Percentiles rank a stretch among this genome's conserved stretches.
Evolutionary conservation across 2,888 invertebrate species (phyloP).

Genomic region (Drosophila austrosaltans): DNA sequence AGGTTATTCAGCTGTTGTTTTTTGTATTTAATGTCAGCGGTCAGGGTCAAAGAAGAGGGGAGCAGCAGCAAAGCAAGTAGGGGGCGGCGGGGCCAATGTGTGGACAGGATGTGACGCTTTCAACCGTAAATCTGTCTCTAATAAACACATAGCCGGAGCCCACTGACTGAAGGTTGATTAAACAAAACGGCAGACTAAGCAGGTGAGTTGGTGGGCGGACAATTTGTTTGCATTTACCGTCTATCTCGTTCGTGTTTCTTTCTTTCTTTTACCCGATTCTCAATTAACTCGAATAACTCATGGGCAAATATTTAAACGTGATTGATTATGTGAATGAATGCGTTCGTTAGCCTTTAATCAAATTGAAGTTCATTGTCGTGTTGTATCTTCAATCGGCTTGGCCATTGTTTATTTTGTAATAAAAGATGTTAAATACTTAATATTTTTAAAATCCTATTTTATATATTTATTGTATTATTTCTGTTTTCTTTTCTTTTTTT

Average conservation of each 20-base stretch:
- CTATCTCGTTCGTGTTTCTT: constrained; percentile 1
- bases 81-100: constrained; percentile 15
- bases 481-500: constrained; percentile 5
- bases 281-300: constrained; percentile 36
- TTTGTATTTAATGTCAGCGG: constrained; percentile 57
- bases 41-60: constrained; percentile 47
- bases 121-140: constrained; percentile 57
- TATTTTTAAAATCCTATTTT: constrained; percentile 22
- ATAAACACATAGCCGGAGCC: constrained; percentile 44
- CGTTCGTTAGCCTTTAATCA: constrained; percentile 64
- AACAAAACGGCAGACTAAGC: constrained; percentile 58
- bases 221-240: constrained; percentile 38
- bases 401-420: constrained; percentile 41
- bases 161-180: constrained; percentile 57
- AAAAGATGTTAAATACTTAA: constrained; percentile 13
- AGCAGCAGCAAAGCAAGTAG: constrained; percentile 11
- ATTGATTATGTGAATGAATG: constrained; percentile 55
- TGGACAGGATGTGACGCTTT: constrained; percentile 72
- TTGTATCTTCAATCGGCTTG: constrained; percentile 41
- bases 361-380: constrained; percentile 41
- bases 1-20: constrained; percentile 50
- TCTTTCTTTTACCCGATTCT: neutral
- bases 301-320: constrained; percentile 30
- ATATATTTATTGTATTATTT: neutral
- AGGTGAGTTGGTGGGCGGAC: constrained; percentile 42